Evolutionary conservation across 2,797 vertebrate species (phyloP), one percentile per base, ranked within the genome.

Genomic region (Oreochromis grahami): DNA sequence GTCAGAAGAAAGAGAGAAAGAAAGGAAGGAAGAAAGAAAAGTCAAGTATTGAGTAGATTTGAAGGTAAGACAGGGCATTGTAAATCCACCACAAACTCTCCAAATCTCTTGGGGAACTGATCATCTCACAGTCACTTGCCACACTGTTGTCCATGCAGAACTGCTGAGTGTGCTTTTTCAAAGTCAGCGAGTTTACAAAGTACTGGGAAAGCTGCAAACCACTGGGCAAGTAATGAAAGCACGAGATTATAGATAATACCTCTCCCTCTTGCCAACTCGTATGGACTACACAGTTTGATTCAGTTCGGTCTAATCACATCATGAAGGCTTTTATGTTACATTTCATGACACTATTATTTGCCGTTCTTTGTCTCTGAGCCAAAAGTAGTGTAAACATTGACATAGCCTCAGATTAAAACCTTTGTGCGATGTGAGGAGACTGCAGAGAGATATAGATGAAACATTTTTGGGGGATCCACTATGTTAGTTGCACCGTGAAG

Each of bases 121-220:
- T 89, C 74, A 52, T 87, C 77, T 82, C 7, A 29, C 86, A 86
- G 90, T 92, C 87, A 86, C 87, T 51, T 29, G 72, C 77, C 48
- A 45, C 78, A 80, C 72, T 70, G 68, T 88, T 86, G 84, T 87
- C 84, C 84, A 50, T 8, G 68, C 77, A 86, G 72, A 90, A 91
- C 48, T 84, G 94, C 90, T 92, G 92, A 93, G 84, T 86, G 84
- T 78, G 80, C 88, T 72, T 65, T 74, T 82, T 80, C 17, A 6
- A 45, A 32, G 63, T 78, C 76, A 78, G n/a, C 2, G 43, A 85
- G 83, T 89, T 84, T 68, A 36, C 76, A 74, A 87, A 84, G 41
- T 83, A 19, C 34, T 51, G 15, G 17, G 29, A 52, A 76, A 78
- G 76, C 76, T 65, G 43, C 43, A 80, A 87, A 87, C 24, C 86